Conservation (phyloP, 2,113 vertebrate genomes). For the Neoarius graeffei region DNA sequence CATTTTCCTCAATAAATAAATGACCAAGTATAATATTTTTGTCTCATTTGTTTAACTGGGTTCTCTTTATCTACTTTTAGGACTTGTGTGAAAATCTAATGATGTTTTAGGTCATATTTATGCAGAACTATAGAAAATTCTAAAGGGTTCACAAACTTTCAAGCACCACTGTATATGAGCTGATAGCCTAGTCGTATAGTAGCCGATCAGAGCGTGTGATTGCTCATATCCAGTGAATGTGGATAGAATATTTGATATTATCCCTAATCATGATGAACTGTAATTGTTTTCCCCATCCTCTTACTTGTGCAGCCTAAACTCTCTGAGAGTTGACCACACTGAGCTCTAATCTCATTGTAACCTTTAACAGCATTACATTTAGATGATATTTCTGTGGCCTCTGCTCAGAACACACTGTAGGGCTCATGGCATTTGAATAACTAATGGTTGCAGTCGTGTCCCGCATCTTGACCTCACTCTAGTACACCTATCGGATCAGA, state of each 20-base stretch:
- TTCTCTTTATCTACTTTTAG: too few relatives aligned
- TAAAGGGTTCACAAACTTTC: too few relatives aligned
- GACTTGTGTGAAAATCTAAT: too few relatives aligned
- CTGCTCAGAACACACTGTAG: constrained; percentile 15
- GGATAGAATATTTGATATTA: not conserved
- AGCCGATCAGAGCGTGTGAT: too few relatives aligned
- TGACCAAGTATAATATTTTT: too few relatives aligned
- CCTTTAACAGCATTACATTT: not conserved
- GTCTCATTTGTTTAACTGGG: too few relatives aligned
- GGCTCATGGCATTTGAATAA: constrained; percentile 46
- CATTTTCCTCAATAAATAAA: too few relatives aligned
- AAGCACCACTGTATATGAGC: too few relatives aligned
- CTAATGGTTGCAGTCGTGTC: not conserved
- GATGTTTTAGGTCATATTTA: too few relatives aligned
- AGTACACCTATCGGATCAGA: constrained; percentile 3
- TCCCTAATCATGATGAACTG: not conserved
- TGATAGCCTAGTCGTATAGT: too few relatives aligned
- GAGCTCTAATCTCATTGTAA: not conserved
- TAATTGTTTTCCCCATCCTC: not conserved
- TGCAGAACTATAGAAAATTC: too few relatives aligned
- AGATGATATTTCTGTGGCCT: constrained; percentile 43
- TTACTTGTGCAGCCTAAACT: not conserved
- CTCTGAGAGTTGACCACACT: not conserved
- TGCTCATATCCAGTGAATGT: too few relatives aligned
- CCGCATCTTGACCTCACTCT: constrained; percentile 35